Evolutionary conservation across 2,797 vertebrate species (phyloP).

Genomic region (Mormyrops boulengeri): DNA sequence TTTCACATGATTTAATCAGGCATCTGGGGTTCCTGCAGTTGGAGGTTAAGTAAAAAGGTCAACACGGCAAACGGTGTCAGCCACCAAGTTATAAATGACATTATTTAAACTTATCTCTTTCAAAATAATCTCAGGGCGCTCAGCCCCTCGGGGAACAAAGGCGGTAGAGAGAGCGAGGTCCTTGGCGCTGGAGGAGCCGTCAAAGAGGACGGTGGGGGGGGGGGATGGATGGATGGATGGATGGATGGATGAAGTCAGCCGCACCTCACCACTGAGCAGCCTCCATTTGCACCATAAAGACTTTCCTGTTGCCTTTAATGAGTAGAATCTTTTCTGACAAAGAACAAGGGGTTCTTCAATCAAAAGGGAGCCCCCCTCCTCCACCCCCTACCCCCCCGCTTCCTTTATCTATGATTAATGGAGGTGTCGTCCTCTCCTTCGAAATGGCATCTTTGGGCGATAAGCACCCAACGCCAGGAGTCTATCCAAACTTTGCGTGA

Average conservation of each 20-base stretch:
- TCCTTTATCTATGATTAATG: conserved; percentile 53
- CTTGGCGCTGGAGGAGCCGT: not conserved
- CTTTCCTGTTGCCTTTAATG: conserved; percentile 30
- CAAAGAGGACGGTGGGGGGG: not conserved
- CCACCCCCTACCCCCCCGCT: conserved; percentile 42
- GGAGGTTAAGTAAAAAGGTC: not conserved
- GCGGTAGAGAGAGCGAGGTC: not conserved
- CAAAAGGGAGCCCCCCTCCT: conserved; percentile 34
- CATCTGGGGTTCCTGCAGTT: not conserved
- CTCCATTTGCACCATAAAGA: conserved; percentile 41
- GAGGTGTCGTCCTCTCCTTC: conserved; percentile 31
- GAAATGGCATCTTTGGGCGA: conserved; percentile 52
- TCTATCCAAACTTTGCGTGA: conserved; percentile 44
- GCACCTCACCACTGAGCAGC: not conserved
- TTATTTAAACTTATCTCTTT: not conserved
- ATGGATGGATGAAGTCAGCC: not conserved
- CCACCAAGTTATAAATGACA: not conserved
- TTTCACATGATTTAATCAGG: not conserved
- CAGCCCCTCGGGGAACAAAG: conserved; percentile 1
- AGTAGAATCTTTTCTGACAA: conserved; percentile 31
- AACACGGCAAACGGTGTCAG: not conserved
- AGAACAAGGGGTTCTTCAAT: conserved; percentile 32
- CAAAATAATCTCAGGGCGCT: not conserved
- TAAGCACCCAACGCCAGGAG: conserved; percentile 42
- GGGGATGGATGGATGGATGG: not conserved